A percentile compares a stretch with the other conserved stretches of the same genome.
These are phyloP conservation scores for Anaspis maculata DNA, from an alignment of 2,888 invertebrate species.

Conservation along the genomic window DNA sequence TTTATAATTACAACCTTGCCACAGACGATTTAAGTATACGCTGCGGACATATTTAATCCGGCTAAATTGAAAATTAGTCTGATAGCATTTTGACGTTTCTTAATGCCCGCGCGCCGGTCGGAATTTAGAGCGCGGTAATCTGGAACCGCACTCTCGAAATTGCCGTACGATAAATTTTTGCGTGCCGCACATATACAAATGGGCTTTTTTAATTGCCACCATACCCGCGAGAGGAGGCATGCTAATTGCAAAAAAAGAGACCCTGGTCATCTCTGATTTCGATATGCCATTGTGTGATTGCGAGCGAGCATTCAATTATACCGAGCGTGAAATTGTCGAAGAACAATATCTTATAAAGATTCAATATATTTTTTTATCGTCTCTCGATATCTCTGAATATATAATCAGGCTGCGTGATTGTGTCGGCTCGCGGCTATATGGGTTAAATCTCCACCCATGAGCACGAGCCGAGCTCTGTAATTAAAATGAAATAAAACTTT, in stretches of 20 bases:
- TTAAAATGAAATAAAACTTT: conserved; percentile 30
- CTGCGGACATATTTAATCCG: conserved; percentile 7
- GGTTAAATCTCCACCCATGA: conserved; percentile 30
- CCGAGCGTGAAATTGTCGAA: conserved; percentile 16
- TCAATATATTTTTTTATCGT: too few relatives aligned
- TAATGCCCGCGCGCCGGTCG: too few relatives aligned
- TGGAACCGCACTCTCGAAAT: neutral
- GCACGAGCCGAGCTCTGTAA: conserved; percentile 26
- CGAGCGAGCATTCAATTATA: conserved; percentile 16
- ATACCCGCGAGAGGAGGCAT: too few relatives aligned
- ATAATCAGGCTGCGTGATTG: conserved; percentile 25
- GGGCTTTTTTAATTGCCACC: conserved; percentile 3
- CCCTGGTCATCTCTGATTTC: too few relatives aligned
- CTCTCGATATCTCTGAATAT: conserved; percentile 30
- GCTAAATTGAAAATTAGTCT: conserved; percentile 12
- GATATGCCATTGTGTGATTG: conserved; percentile 20
- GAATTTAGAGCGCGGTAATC: conserved; percentile 6
- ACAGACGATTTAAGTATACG: conserved; percentile 12
- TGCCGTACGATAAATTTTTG: too few relatives aligned
- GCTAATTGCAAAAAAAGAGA: too few relatives aligned
- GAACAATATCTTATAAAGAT: conserved; percentile 25
- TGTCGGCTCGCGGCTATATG: conserved; percentile 28
- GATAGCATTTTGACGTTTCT: conserved; percentile 7
- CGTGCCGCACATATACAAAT: too few relatives aligned
- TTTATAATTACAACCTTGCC: conserved; percentile 13